A percentile compares a stretch with the other conserved stretches of the same genome.
These are phyloP conservation scores for Sesia apiformis DNA, from an alignment of 2,888 invertebrate species.

Conservation along the genomic window DNA sequence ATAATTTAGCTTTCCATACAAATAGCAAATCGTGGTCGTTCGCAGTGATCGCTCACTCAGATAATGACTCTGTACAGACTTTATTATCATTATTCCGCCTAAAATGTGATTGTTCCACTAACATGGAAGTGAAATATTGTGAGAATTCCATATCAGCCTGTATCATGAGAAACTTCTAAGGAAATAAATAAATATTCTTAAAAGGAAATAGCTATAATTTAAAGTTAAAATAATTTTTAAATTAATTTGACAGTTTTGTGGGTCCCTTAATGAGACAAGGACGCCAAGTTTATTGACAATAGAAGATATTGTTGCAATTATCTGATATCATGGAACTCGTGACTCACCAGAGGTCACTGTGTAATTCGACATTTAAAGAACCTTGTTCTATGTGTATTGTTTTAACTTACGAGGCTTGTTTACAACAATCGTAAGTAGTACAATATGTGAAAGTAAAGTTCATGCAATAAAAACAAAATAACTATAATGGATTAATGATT, in stretches of 20 bases:
- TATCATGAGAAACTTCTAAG: too few relatives aligned
- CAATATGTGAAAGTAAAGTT: too few relatives aligned
- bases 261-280: conserved; percentile 27
- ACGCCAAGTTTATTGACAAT: conserved; percentile 44
- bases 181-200: neutral
- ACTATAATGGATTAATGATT: too few relatives aligned
- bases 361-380: conserved; percentile 39
- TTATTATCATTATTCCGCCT: conserved; percentile 50
- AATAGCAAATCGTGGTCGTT: conserved; percentile 42
- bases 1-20: conserved; percentile 40
- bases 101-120: conserved; percentile 45
- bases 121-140: conserved; percentile 40
- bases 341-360: conserved; percentile 46
- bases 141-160: conserved; percentile 16
- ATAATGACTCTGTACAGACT: conserved; percentile 45
- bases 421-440: neutral
- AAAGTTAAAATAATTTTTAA: neutral
- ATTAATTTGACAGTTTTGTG: too few relatives aligned
- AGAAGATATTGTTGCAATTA: conserved; percentile 52
- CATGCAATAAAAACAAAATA: too few relatives aligned
- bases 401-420: conserved; percentile 5
- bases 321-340: conserved; percentile 57
- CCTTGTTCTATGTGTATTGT: conserved; percentile 28
- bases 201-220: neutral
- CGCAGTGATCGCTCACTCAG: conserved; percentile 36